Base-by-base conservation (phyloP, 2,888 invertebrate genomes). In the Lepidocyrtoides sp. region DNA sequence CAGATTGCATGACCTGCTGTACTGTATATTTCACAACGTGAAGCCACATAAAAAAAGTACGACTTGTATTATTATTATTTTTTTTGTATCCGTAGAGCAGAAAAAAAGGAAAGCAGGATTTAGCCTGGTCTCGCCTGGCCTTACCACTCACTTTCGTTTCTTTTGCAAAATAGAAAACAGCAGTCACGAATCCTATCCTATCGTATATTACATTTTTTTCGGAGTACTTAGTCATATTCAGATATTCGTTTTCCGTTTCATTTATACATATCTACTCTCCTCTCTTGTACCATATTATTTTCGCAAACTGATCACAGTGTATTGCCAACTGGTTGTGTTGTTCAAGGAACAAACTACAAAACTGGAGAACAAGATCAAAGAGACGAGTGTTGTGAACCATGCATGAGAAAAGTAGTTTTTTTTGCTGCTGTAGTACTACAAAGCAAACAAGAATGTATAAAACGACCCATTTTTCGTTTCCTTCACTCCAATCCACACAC, bases 1-100 rank as follows among this genome's bases (percentile, higher is more conserved):
- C 48, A 48, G 75, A 75, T 48, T 75, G 44, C 75, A 48, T 75
- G 75, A 75, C 75, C 48, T 75, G 75, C 48, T 75, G 75, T 20
- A 48, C 75, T 23, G 20, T 75, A 75, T 75, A 48, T n/a, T 48
- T 69, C 51, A 69, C 29, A 44, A 23, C 44, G 23, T 23, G 23
- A 48, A 75, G 26, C 75, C 32, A n/a, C 48, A 14, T 48, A 48
- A 8, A 63, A 41, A 36, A 69, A 26, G 32, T 32, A 66, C n/a
- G n/a, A n/a, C n/a, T n/a, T n/a, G n/a, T n/a, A n/a, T n/a, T n/a
- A n/a, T n/a, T n/a, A n/a, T n/a, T n/a, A n/a, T n/a, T n/a, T n/a
- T n/a, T n/a, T n/a, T n/a, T n/a, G n/a, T n/a, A n/a, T n/a, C n/a
- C 51, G 51, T 48, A 10, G 44, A 51, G 10, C n/a, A 57, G 23